Evolutionary conservation across 2,888 invertebrate species (phyloP).

Genomic region (Monochamus alternatus): DNA sequence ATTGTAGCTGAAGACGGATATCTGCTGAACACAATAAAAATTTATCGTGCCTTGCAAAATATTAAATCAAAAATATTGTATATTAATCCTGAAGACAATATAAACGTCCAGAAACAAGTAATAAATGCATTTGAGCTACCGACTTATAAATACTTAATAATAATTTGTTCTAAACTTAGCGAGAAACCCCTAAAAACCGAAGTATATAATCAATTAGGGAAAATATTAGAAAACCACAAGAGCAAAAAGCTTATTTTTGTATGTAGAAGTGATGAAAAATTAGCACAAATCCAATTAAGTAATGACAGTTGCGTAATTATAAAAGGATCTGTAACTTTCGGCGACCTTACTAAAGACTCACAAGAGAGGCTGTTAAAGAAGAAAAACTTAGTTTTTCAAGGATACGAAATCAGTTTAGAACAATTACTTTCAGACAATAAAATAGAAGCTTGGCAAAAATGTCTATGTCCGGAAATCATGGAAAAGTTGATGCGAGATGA

Average conservation of each 20-base stretch:
- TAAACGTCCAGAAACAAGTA: neutral
- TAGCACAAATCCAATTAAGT: neutral
- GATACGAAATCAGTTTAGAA: neutral
- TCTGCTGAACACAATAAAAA: neutral
- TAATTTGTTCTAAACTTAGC: neutral
- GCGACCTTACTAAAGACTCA: conserved; percentile 8
- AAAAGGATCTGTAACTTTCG: neutral
- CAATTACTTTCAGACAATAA: conserved; percentile 2
- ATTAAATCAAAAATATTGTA: neutral
- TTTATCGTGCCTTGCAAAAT: neutral
- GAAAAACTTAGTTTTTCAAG: conserved; percentile 26
- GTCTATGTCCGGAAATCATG: conserved; percentile 7
- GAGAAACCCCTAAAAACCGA: neutral
- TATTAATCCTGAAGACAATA: neutral
- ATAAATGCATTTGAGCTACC: neutral
- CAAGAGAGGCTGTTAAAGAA: neutral
- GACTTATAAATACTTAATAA: neutral
- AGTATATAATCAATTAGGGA: neutral
- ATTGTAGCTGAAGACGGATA: neutral
- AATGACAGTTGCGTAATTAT: neutral
- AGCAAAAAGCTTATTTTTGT: neutral
- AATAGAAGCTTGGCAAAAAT: neutral
- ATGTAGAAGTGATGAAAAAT: neutral
- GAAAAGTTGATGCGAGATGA: neutral
- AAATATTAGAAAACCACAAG: neutral